Conservation (phyloP, 2,888 invertebrate species). For the Mayetiola destructor region DNA sequence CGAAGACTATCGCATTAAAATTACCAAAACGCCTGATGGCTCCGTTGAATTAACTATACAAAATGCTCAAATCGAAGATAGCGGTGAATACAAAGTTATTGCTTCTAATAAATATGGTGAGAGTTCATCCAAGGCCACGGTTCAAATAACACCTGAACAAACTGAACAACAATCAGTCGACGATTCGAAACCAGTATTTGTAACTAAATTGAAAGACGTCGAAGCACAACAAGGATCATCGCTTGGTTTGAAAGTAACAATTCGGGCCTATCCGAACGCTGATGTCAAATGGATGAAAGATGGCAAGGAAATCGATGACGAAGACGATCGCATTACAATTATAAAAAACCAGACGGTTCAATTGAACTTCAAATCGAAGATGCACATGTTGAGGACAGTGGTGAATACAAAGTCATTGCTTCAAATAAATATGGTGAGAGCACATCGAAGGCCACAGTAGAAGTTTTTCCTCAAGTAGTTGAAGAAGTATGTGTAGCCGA, state of each 20-base stretch:
- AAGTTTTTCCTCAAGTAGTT: slow-evolving; percentile 31
- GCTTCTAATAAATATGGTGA: slow-evolving; percentile 51
- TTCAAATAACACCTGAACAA: slow-evolving; percentile 22
- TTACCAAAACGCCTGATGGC: too few relatives aligned
- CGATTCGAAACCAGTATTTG: slow-evolving; percentile 61
- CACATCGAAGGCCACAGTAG: not conserved
- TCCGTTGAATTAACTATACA: slow-evolving; percentile 32
- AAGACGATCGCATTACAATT: not conserved
- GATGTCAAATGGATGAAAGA: not conserved
- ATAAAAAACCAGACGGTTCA: slow-evolving; percentile 24
- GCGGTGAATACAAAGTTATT: slow-evolving; percentile 63
- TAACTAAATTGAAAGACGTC: slow-evolving; percentile 41
- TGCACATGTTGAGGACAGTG: slow-evolving; percentile 53
- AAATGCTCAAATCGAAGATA: slow-evolving; percentile 44
- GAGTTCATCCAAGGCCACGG: slow-evolving; percentile 19
- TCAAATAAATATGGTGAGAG: slow-evolving; percentile 60
- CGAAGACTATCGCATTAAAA: too few relatives aligned
- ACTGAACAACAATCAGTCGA: slow-evolving; percentile 50
- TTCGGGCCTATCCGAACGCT: not conserved
- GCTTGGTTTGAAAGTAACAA: not conserved
- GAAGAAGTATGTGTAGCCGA: slow-evolving; percentile 55
- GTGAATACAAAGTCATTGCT: slow-evolving; percentile 64
- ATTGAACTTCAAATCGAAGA: slow-evolving; percentile 33
- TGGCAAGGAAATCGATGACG: not conserved
- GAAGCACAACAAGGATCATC: not conserved